Base-by-base conservation (phyloP, 1,140 invertebrate genomes). In the Halesus radiatus region DNA sequence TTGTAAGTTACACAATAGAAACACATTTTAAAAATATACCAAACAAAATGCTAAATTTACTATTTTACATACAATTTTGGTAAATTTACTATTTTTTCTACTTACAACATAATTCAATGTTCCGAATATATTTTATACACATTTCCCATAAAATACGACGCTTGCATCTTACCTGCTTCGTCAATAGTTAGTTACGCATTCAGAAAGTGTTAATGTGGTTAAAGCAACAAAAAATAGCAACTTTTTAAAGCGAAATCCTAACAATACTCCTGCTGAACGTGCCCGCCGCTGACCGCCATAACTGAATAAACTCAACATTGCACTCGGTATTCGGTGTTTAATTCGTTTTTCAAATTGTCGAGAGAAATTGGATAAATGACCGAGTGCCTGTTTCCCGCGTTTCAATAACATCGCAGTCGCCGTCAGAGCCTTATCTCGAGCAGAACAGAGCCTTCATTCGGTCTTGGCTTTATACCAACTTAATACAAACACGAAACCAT, bases 311-410 rank as follows among this genome's bases (percentile, higher is more conserved):
- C 53, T 50, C 81, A 76, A 64, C 78, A 79, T 80, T 37, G 72
- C 79, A 80, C 79, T 74, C 53, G 73, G 62, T 23, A 80, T 29
- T 79, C 32, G 26, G 76, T 62, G 32, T 78, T 60, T 76, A 56
- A 58, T 62, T 76, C 58, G 53, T 56, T 78, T 78, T 78, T 73
- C 70, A 78, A 66, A 53, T 60, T 45, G 22, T 50, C 15, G 20
- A 79, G 81, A 74, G 81, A 83, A 83, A 83, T 80, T 83, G 75
- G 78, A 83, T 83, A 83, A 83, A 83, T 66, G 75, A 50, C 66
- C 22, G 37, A 22, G 22, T 58, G 29, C 22, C 68, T 76, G 56
- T 75, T 73, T 78, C 54, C 68, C 74, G 37, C 53, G 79, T 83
- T 83, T 83, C 81, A 83, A 83, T 80, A 72, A 58, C 45, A 22